These are phyloP conservation scores for Australoheros scitulus DNA, from an alignment of 2,113 vertebrate genomes.

Conservation along the genomic window DNA sequence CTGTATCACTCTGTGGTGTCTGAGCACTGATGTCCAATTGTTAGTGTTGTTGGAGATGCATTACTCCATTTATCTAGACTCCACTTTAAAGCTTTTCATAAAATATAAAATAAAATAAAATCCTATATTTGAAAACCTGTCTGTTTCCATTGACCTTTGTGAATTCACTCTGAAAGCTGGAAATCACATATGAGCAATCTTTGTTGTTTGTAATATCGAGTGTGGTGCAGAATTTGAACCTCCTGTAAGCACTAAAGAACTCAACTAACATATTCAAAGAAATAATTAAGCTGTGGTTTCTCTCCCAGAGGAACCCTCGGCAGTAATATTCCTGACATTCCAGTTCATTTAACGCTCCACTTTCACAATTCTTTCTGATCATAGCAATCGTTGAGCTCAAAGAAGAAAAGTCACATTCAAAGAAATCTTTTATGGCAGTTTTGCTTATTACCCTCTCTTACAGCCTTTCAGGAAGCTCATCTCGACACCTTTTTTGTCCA, in stretches of 20 bases:
- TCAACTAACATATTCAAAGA: slow-evolving; percentile 4
- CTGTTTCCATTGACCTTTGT: not conserved
- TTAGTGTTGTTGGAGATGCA: not conserved
- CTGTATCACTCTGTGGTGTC: not conserved
- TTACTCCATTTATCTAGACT: not conserved
- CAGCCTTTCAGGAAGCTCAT: slow-evolving; percentile 42
- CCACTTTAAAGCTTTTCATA: not conserved
- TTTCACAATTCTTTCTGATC: slow-evolving; percentile 13
- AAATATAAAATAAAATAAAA: not conserved
- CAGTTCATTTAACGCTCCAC: not conserved
- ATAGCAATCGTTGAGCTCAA: slow-evolving; percentile 11
- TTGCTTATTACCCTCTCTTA: slow-evolving; percentile 60
- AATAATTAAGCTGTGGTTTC: not conserved
- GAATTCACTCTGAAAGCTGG: not conserved
- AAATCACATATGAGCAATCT: not conserved
- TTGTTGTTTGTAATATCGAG: not conserved
- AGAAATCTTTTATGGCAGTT: slow-evolving; percentile 51
- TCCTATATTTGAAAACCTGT: not conserved
- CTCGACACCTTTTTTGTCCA: slow-evolving; percentile 38
- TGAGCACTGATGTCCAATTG: not conserved
- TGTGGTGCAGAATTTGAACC: not conserved
- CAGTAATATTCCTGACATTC: not conserved
- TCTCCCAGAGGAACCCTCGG: not conserved
- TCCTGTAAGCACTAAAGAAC: not conserved
- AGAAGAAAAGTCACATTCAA: slow-evolving; percentile 11